Base-by-base conservation (phyloP, 2,888 invertebrate species). In the Campopleginae sp. region DNA sequence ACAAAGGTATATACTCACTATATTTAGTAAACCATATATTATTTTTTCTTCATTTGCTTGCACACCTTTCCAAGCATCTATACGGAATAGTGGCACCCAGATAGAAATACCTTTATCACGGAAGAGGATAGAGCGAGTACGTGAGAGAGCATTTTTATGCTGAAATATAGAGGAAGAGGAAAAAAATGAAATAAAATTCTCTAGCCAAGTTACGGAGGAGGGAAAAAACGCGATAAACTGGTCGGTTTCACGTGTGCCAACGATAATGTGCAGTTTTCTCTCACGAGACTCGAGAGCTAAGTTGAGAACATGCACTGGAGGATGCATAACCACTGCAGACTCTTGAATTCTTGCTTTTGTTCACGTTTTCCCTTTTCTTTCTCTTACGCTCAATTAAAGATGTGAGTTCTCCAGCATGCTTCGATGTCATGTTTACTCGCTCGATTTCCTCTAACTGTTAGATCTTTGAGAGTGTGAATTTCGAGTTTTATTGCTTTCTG, bases 21-120 rank as follows among this genome's bases (percentile, higher is more conserved):
- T 54, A 42, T 66, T 58, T 33, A 63, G 38, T 63, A 42, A 31
- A 31, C 51, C 74, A 63, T 38, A 31, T 48, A 51, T 80, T 44
- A 31, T 51, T 54, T 82, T 82, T 75, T 19, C 38, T 58, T 46
- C 75, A 54, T 58, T 72, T 65, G 65, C 61, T 48, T 76, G 80
- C 68, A 66, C 78, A 74, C 48, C 65, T 48, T 58, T 48, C 38
- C 74, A 44, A 77, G 46, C 51, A 51, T 58, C 58, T 76, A 48
- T 66, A 17, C 44, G 63, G 54, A 54, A 83, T 71, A 46, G 54
- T 48, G 75, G 54, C 38, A 6, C 80, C 23, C 48, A 74, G 65
- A 44, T 63, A 76, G 65, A 65, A 65, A 51, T 63, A 65, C 65
- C 5, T 76, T 38, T 14, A 19, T 19, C 48, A 23, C n/a, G 48